Percentiles rank a stretch among this genome's conserved stretches.
phyloP scores from a whole-genome alignment of 1,140 invertebrate species.

The Meteorus sp. region DNA sequence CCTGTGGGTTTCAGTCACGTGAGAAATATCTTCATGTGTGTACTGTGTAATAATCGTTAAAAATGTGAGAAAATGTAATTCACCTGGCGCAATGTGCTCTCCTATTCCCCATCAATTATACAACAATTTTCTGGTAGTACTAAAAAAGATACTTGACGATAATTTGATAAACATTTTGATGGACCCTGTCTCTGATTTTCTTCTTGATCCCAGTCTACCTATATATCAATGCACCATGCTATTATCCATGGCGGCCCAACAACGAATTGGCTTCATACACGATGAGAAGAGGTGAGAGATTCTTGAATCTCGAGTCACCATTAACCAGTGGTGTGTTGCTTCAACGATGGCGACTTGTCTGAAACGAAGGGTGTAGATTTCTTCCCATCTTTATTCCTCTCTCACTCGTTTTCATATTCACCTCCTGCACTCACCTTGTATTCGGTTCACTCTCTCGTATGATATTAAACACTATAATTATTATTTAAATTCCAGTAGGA shows the following conservation, averaged over 20 bases:
- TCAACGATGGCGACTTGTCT: too few species aligned
- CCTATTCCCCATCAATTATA: too few species aligned
- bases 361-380: too few species aligned
- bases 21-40: conserved; percentile 1
- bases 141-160: too few species aligned
- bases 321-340: background rate
- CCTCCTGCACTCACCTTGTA: background rate
- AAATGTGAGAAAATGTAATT: background rate
- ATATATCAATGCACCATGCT: conserved; percentile 5
- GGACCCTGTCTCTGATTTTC: too few species aligned
- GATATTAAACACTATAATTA: conserved; percentile 62
- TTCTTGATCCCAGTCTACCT: background rate
- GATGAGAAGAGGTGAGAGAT: conserved; percentile 25
- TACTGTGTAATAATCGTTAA: too few species aligned
- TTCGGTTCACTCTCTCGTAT: conserved; percentile 41
- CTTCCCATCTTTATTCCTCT: too few species aligned
- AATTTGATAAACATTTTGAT: conserved; percentile 26
- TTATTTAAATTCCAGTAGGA: conserved; percentile 61
- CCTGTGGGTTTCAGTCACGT: conserved; percentile 22
- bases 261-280: background rate
- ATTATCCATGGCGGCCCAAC: conserved; percentile 14
- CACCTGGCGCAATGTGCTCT: too few species aligned
- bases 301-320: conserved; percentile 7
- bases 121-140: too few species aligned
- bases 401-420: too few species aligned